Evolutionary conservation across 2,797 vertebrate genomes (phyloP).

Genomic region (Podarcis siculus): DNA sequence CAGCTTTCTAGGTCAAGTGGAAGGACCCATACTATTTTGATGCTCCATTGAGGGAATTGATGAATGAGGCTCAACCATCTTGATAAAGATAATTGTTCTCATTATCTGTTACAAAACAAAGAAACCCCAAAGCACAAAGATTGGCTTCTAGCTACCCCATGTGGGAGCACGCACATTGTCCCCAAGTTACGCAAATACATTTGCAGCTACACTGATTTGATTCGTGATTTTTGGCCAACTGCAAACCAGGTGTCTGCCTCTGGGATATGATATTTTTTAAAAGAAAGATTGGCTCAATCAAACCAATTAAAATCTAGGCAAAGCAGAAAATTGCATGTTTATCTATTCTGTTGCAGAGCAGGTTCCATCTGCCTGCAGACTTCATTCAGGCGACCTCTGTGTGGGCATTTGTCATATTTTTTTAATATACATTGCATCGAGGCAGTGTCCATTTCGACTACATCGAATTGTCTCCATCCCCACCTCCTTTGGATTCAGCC

Average conservation of each 20-base stretch:
- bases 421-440: neutral
- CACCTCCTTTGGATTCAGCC: neutral
- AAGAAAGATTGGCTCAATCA: constrained; percentile 30
- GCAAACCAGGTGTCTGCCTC: constrained; percentile 19
- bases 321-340: constrained; percentile 33
- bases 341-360: constrained; percentile 25
- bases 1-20: neutral
- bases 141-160: neutral
- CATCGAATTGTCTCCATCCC: neutral
- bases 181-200: constrained; percentile 1
- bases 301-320: constrained; percentile 15
- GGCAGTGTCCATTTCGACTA: neutral
- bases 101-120: neutral
- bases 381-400: neutral
- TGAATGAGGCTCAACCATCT: neutral
- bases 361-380: constrained; percentile 14
- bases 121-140: neutral
- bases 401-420: neutral
- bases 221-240: constrained; percentile 4
- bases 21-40: neutral
- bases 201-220: constrained; percentile 1
- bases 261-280: constrained; percentile 29
- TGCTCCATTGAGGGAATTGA: neutral
- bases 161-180: neutral
- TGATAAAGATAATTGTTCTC: neutral